A percentile compares a stretch with the other conserved stretches of the same genome.
Evolutionary conservation across 2,797 vertebrate species (phyloP).

Genomic region (Sparus aurata): DNA sequence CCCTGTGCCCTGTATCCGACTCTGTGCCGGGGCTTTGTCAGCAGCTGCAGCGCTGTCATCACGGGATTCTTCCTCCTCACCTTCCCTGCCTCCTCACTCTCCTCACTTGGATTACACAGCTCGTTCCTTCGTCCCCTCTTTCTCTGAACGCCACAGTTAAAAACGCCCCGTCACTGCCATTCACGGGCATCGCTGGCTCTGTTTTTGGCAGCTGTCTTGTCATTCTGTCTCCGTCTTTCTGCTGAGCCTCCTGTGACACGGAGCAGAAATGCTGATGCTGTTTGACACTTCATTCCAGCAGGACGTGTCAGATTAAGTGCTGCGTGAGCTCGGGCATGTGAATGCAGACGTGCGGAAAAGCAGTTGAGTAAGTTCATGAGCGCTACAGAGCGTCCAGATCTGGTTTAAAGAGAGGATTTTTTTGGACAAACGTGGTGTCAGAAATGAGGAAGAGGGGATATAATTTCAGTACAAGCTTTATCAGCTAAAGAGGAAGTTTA

Average conservation of each 20-base stretch:
- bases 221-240: slow-evolving; percentile 50
- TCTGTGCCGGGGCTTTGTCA: slow-evolving; percentile 17
- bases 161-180: slow-evolving; percentile 48
- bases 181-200: slow-evolving; percentile 1
- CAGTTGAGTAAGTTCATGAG: neutral
- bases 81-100: neutral
- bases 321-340: neutral
- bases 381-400: neutral
- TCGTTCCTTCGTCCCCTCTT: neutral
- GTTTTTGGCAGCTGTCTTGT: slow-evolving; percentile 35
- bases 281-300: slow-evolving; percentile 33
- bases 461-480: neutral
- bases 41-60: slow-evolving; percentile 16
- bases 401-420: neutral
- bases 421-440: neutral
- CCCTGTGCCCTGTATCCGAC: neutral
- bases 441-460: slow-evolving; percentile 53
- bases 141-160: neutral
- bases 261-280: slow-evolving; percentile 53
- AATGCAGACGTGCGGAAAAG: neutral
- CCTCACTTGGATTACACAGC: neutral
- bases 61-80: slow-evolving; percentile 11
- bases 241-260: slow-evolving; percentile 35
- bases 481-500: slow-evolving; percentile 57
- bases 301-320: slow-evolving; percentile 25